phyloP scores from a whole-genome alignment of 2,113 vertebrate species.

The Podarcis cretensis region DNA sequence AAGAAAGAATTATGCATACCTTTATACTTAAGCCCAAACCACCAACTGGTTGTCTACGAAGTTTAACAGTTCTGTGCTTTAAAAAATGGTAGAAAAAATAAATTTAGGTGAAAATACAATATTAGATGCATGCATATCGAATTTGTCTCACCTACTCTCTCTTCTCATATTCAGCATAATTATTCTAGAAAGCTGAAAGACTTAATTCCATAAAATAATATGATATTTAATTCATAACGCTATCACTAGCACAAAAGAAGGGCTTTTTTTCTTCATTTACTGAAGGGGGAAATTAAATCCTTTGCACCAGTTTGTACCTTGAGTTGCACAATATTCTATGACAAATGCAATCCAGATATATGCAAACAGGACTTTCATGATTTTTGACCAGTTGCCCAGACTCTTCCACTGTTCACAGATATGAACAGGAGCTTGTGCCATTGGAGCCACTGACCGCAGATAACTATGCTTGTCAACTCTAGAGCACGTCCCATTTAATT shows the following conservation, averaged over 20 bases:
- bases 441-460: fast-evolving
- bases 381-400: background rate
- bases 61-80: conserved; percentile 98
- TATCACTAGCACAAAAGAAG: background rate
- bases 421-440: background rate
- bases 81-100: conserved; percentile 85
- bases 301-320: background rate
- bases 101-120: conserved; percentile 73
- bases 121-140: conserved; percentile 6
- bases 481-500: no score
- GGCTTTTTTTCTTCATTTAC: background rate
- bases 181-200: background rate
- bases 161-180: background rate
- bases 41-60: conserved; percentile 88
- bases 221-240: background rate
- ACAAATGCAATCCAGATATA: background rate
- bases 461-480: no score
- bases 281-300: background rate
- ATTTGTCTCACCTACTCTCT: background rate
- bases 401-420: background rate
- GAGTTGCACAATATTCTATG: background rate
- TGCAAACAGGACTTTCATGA: background rate
- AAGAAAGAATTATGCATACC: conserved; percentile 74
- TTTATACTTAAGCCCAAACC: conserved; percentile 96
- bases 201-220: background rate